Conservation (phyloP, 2,797 vertebrate species). For the Tapirus indicus region DNA sequence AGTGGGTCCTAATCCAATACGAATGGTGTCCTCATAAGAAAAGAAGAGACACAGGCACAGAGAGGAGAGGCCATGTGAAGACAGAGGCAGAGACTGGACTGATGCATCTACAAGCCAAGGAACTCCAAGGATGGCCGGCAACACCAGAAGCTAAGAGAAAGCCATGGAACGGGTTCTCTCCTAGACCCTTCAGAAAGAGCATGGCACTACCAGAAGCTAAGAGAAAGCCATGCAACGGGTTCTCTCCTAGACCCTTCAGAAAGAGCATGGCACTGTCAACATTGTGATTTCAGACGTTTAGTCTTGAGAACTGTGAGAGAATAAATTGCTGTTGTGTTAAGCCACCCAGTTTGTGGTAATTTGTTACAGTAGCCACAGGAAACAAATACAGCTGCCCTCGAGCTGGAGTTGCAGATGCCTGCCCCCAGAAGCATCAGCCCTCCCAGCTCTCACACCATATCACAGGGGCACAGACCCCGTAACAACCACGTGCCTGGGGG, state of each 20-base stretch:
- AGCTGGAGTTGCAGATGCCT: not conserved
- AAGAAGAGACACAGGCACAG: not conserved
- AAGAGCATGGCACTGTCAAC: not conserved
- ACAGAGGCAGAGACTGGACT: not conserved
- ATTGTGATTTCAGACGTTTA: not conserved
- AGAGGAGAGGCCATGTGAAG: not conserved
- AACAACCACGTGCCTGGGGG: fast-evolving
- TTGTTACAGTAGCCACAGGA: not conserved
- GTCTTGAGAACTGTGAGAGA: not conserved
- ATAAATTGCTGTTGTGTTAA: not conserved
- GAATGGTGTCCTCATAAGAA: not conserved
- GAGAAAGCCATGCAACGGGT: not conserved
- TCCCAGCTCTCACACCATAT: not conserved
- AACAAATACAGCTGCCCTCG: too few species aligned
- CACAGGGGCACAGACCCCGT: not conserved
- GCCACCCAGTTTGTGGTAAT: not conserved
- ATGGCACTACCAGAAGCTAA: not conserved
- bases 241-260: not conserved
- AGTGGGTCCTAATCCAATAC: not conserved
- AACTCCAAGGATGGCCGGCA: not conserved
- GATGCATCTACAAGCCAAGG: not conserved
- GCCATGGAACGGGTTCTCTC: not conserved
- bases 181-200: not conserved
- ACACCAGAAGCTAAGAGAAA: not conserved
- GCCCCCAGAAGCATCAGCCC: not conserved